A percentile compares a stretch with the other conserved stretches of the same genome.
phyloP scores from a whole-genome alignment of 2,113 vertebrate genomes.

The Dasyurus viverrinus region DNA sequence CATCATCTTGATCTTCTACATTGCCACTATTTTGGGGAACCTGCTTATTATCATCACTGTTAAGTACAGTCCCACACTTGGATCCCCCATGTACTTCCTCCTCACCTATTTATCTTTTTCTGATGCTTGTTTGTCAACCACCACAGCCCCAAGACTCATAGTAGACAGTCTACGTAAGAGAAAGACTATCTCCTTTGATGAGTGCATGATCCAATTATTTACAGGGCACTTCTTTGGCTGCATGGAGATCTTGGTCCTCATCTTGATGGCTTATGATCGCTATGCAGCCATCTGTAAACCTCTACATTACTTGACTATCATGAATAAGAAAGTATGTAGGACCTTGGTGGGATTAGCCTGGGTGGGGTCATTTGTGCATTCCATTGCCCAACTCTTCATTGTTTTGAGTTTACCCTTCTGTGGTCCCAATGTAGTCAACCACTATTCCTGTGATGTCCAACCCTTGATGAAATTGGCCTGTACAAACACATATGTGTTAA shows the following conservation, averaged over 20 bases:
- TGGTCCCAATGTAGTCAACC: constrained; percentile 55
- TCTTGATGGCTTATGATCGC: constrained; percentile 18
- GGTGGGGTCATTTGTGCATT: constrained; percentile 30
- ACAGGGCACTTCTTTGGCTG: constrained; percentile 24
- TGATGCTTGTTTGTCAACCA: constrained; percentile 40
- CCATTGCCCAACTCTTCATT: constrained; percentile 30
- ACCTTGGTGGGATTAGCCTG: not conserved
- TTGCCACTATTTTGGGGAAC: constrained; percentile 35
- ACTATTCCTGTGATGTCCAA: constrained; percentile 59
- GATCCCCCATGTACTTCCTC: constrained; percentile 50
- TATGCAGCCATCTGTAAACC: constrained; percentile 31
- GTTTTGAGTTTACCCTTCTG: constrained; percentile 40
- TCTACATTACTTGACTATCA: not conserved
- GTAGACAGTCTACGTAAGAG: not conserved
- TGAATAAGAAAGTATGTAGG: not conserved
- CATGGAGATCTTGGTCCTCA: constrained; percentile 33
- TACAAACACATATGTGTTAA: constrained; percentile 12
- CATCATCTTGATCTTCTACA: constrained; percentile 39
- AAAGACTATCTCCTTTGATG: constrained; percentile 24
- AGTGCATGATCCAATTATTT: constrained; percentile 37
- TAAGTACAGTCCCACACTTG: not conserved
- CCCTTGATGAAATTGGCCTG: constrained; percentile 49
- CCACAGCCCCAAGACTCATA: constrained; percentile 18
- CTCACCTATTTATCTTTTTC: constrained; percentile 46
- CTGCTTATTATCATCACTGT: constrained; percentile 35